These are phyloP conservation scores for Ondatra zibethicus DNA, from an alignment of 2,113 vertebrate species.

Conservation along the genomic window DNA sequence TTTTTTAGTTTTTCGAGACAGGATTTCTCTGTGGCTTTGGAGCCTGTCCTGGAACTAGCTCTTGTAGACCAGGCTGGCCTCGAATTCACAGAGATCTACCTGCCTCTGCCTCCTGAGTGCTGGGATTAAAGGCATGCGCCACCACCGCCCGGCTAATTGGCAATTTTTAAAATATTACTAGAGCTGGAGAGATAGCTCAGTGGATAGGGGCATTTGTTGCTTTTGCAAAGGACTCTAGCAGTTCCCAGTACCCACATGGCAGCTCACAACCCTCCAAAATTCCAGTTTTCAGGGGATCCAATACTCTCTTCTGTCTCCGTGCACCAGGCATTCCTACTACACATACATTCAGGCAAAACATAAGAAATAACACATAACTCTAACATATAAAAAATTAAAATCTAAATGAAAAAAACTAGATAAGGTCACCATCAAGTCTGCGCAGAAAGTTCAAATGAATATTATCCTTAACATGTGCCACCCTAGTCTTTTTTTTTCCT, in stretches of 20 bases:
- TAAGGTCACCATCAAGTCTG: neutral
- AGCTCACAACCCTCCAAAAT: neutral
- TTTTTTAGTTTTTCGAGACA: too few species aligned
- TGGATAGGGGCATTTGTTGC: neutral
- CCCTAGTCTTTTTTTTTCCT: neutral
- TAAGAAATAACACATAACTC: too few species aligned
- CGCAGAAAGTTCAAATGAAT: neutral
- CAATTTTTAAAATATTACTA: constrained; percentile 42
- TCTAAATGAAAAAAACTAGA: neutral
- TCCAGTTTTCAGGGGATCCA: neutral
- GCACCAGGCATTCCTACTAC: neutral
- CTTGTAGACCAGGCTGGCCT: too few species aligned
- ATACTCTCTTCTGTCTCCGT: neutral
- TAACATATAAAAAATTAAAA: neutral
- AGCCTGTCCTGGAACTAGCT: too few species aligned
- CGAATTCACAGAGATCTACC: too few species aligned
- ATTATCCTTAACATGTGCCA: neutral
- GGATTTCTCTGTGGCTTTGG: too few species aligned
- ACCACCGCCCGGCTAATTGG: too few species aligned
- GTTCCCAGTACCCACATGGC: neutral
- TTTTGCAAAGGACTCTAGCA: neutral
- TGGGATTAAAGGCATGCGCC: too few species aligned
- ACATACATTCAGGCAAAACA: neutral
- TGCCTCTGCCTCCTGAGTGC: too few species aligned
- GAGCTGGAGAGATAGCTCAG: neutral